These are phyloP conservation scores for Neoascia interrupta DNA, from an alignment of 2,888 invertebrate species.

Conservation along the genomic window DNA sequence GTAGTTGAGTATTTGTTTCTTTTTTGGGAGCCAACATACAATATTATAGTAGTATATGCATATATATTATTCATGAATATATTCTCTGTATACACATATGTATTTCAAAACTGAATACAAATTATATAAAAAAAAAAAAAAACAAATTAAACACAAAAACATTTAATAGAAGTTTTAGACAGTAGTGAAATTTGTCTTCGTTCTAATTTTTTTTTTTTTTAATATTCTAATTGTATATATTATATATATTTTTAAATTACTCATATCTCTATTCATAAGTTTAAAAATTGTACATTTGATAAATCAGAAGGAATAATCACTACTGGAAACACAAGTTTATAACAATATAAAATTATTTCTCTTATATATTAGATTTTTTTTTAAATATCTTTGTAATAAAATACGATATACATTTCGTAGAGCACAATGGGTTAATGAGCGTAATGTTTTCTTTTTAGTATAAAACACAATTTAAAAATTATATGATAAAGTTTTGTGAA, in stretches of 20 bases:
- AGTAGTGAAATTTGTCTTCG: constrained; percentile 40
- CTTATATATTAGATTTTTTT: constrained; percentile 11
- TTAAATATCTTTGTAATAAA: constrained; percentile 37
- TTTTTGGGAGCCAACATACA: constrained; percentile 31
- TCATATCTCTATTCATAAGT: constrained; percentile 53
- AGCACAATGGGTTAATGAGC: constrained; percentile 61
- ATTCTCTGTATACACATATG: constrained; percentile 16
- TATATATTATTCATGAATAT: constrained; percentile 32
- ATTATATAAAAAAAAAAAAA: constrained; percentile 13
- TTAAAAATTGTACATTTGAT: constrained; percentile 37
- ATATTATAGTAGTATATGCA: constrained; percentile 1
- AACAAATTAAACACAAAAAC: too few species aligned
- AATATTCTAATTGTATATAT: constrained; percentile 39
- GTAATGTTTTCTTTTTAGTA: constrained; percentile 27
- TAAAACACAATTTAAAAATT: too few species aligned
- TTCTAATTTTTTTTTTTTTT: constrained; percentile 1
- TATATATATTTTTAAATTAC: constrained; percentile 23
- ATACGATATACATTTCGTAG: constrained; percentile 62
- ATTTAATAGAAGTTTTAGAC: too few species aligned
- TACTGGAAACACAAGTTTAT: constrained; percentile 2
- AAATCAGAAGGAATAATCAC: constrained; percentile 10
- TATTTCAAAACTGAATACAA: constrained; percentile 21
- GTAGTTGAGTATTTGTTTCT: constrained; percentile 6
- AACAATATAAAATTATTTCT: constrained; percentile 23
- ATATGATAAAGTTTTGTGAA: too few species aligned